Conservation (phyloP, 2,113 vertebrate genomes). For the Macquaria ambigua region DNA sequence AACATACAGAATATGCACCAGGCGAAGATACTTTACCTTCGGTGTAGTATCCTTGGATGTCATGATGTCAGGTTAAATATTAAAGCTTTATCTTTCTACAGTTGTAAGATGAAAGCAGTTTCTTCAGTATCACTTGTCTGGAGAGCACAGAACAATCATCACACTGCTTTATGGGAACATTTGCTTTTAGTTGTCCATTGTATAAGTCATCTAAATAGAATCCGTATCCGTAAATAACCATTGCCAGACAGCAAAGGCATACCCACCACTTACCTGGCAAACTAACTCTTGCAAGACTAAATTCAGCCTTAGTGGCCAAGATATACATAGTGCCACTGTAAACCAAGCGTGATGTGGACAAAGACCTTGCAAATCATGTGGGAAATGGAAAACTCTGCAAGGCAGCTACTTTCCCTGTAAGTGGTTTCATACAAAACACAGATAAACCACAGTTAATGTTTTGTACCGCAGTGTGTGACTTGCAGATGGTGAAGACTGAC, state of each 20-base stretch:
- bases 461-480: constrained; percentile 50
- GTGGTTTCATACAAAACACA: constrained; percentile 53
- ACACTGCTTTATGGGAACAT: not conserved
- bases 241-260: not conserved
- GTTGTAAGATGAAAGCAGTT: not conserved
- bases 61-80: constrained; percentile 32
- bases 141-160: not conserved
- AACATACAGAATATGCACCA: not conserved
- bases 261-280: constrained; percentile 27
- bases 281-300: constrained; percentile 15
- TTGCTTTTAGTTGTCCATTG: not conserved
- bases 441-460: constrained; percentile 29
- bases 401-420: constrained; percentile 45
- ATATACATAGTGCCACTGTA: constrained; percentile 46
- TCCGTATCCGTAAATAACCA: not conserved
- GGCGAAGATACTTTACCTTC: constrained; percentile 54
- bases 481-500: constrained; percentile 29
- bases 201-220: not conserved
- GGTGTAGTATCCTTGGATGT: not conserved
- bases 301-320: constrained; percentile 6
- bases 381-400: constrained; percentile 30
- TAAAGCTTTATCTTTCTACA: not conserved
- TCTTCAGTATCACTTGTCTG: not conserved
- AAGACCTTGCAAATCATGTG: constrained; percentile 65
- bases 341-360: constrained; percentile 39